A percentile compares a stretch with the other conserved stretches of the same genome.
phyloP scores from a whole-genome alignment of 1,140 invertebrate species.

The Drosophila sucinea region DNA sequence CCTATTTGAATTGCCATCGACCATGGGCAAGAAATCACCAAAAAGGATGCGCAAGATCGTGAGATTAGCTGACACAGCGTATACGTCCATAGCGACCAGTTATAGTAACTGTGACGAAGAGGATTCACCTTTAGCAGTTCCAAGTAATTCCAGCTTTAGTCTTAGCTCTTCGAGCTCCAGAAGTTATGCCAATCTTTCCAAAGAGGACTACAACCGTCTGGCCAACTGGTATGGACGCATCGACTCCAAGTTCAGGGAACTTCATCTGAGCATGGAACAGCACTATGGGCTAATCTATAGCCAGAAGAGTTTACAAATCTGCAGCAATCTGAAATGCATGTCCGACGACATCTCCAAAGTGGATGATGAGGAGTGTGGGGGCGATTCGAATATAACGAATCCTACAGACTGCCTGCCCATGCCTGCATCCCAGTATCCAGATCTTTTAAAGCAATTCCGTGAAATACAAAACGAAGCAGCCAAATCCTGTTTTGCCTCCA shows the following conservation, averaged over 20 bases:
- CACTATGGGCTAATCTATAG: constrained; percentile 48
- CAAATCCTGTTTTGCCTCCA: constrained; percentile 31
- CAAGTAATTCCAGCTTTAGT: not conserved
- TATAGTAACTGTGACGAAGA: not conserved
- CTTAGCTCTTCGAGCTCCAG: not conserved
- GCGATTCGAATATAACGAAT: constrained; percentile 17
- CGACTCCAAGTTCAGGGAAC: constrained; percentile 48
- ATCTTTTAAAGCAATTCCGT: constrained; percentile 35
- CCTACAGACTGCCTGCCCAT: not conserved
- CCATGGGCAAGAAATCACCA: constrained; percentile 30
- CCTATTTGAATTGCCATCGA: constrained; percentile 63
- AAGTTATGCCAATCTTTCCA: constrained; percentile 26
- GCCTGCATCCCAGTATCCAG: constrained; percentile 21
- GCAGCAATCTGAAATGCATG: constrained; percentile 37
- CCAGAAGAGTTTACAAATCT: constrained; percentile 39
- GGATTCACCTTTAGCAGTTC: not conserved
- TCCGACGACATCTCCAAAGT: not conserved
- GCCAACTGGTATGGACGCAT: constrained; percentile 62
- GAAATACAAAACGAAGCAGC: constrained; percentile 46
- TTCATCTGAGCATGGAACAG: constrained; percentile 49
- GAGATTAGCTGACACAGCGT: constrained; percentile 50
- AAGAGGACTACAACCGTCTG: constrained; percentile 48
- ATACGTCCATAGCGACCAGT: constrained; percentile 11
- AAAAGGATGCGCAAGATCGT: constrained; percentile 48
- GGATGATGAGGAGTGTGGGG: constrained; percentile 40